Evolutionary conservation across 2,888 invertebrate species (phyloP).

Genomic region (Dione juno): DNA sequence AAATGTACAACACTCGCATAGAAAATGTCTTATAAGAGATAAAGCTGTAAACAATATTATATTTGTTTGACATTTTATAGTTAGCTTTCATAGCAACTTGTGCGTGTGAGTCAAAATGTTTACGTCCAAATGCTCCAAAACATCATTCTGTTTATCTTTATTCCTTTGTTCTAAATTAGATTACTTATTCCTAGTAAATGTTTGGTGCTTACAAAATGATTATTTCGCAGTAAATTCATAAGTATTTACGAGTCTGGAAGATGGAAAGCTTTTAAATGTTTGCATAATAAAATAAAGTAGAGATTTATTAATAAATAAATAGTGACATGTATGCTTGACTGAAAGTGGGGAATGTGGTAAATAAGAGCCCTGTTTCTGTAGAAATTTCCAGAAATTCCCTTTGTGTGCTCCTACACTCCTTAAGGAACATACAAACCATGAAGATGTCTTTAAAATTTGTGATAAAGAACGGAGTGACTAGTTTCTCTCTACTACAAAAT

Average conservation of each 20-base stretch:
- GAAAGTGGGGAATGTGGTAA: too few species aligned
- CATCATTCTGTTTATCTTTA: not conserved
- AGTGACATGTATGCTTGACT: too few species aligned
- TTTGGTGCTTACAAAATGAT: not conserved
- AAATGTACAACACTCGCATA: not conserved
- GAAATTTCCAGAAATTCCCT: too few species aligned
- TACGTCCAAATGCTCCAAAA: slow-evolving; percentile 2
- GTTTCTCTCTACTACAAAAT: too few species aligned
- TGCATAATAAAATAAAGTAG: not conserved
- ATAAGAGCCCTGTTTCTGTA: too few species aligned
- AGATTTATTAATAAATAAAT: too few species aligned
- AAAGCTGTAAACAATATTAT: not conserved
- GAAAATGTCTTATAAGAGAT: not conserved
- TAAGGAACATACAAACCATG: too few species aligned
- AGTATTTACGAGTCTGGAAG: not conserved
- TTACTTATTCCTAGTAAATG: not conserved
- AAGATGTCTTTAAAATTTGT: too few species aligned
- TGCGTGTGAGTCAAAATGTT: not conserved
- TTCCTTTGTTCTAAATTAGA: not conserved
- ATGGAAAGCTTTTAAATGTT: not conserved
- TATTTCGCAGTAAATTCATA: not conserved
- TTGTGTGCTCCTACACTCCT: too few species aligned
- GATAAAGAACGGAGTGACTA: too few species aligned
- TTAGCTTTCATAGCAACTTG: slow-evolving; percentile 2
- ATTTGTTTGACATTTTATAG: slow-evolving; percentile 3